phyloP scores from a whole-genome alignment of 37 sponge, comb jelly and placozoan species.

The Cliona cf. orientalis region DNA sequence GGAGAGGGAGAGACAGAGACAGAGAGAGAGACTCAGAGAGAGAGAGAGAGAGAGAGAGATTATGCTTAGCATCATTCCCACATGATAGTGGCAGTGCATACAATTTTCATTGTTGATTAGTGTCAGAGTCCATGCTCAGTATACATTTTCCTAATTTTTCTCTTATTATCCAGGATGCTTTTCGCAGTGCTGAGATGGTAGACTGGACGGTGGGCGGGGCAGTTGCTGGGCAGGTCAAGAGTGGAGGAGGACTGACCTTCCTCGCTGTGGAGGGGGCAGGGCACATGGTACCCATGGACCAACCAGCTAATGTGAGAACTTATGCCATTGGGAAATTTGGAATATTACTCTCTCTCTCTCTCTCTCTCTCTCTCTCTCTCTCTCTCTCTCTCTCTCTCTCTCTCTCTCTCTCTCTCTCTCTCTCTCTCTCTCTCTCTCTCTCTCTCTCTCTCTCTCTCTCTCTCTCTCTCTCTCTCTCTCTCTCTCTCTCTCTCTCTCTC shows the following conservation, averaged over 20 bases:
- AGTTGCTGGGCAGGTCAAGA: conserved; percentile 56
- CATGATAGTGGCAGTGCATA: not conserved
- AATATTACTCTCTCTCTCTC: not conserved
- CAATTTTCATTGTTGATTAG: not conserved
- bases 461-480: not conserved
- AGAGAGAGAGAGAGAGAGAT: too few species aligned
- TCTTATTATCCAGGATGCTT: conserved; percentile 40
- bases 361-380: conserved; percentile 26
- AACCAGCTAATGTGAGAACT: conserved; percentile 73
- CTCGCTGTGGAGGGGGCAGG: conserved; percentile 75
- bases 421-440: conserved; percentile 20
- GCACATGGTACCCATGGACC: conserved; percentile 93
- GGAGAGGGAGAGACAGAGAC: not conserved
- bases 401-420: not conserved
- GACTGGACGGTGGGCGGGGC: conserved; percentile 42
- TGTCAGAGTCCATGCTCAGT: not conserved
- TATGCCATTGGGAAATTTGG: not conserved
- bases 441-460: conserved; percentile 1
- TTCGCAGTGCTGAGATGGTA: conserved; percentile 12
- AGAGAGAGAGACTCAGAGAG: too few species aligned
- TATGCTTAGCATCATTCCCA: not conserved
- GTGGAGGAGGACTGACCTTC: conserved; percentile 65
- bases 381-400: conserved; percentile 19
- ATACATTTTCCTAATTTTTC: not conserved
- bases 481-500: not conserved